A percentile compares a stretch with the other conserved stretches of the same genome.
Conservation (phyloP, 2,888 invertebrate species). For the Nymphalis urticae region DNA sequence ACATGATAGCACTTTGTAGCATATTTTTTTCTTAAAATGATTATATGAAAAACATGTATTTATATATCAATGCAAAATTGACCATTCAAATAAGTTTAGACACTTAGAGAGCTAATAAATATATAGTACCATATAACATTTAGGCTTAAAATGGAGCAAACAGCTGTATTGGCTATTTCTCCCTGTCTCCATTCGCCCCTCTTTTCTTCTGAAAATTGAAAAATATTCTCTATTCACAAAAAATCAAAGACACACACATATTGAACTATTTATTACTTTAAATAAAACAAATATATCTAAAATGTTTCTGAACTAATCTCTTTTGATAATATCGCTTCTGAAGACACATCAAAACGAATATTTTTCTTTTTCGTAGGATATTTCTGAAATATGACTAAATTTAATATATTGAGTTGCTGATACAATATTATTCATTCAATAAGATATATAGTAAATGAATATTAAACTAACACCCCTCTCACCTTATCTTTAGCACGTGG, state of each 20-base stretch:
- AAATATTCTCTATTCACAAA: slow-evolving; percentile 30
- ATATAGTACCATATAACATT: slow-evolving; percentile 30
- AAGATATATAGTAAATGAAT: background rate
- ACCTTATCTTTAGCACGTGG: slow-evolving; percentile 80
- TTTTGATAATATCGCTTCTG: slow-evolving; percentile 64
- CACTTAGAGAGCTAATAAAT: slow-evolving; percentile 29
- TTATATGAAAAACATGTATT: slow-evolving; percentile 18
- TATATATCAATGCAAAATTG: slow-evolving; percentile 29
- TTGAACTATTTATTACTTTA: slow-evolving; percentile 16
- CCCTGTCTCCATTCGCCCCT: slow-evolving; percentile 46
- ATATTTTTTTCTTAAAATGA: background rate
- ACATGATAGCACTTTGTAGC: background rate
- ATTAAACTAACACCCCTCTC: background rate
- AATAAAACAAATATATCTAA: slow-evolving; percentile 23
- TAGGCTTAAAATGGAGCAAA: slow-evolving; percentile 26
- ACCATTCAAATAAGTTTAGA: slow-evolving; percentile 27
- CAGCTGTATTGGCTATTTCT: slow-evolving; percentile 44
- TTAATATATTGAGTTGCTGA: no score
- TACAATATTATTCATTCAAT: background rate
- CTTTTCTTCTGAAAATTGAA: slow-evolving; percentile 54
- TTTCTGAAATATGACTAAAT: slow-evolving; percentile 58
- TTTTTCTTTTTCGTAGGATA: slow-evolving; percentile 67
- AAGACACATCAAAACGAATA: slow-evolving; percentile 73
- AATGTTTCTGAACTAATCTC: slow-evolving; percentile 57
- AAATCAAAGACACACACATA: slow-evolving; percentile 18